These are phyloP conservation scores for Mystacornis crossleyi DNA, from an alignment of 2,113 vertebrate genomes.

Conservation along the genomic window DNA sequence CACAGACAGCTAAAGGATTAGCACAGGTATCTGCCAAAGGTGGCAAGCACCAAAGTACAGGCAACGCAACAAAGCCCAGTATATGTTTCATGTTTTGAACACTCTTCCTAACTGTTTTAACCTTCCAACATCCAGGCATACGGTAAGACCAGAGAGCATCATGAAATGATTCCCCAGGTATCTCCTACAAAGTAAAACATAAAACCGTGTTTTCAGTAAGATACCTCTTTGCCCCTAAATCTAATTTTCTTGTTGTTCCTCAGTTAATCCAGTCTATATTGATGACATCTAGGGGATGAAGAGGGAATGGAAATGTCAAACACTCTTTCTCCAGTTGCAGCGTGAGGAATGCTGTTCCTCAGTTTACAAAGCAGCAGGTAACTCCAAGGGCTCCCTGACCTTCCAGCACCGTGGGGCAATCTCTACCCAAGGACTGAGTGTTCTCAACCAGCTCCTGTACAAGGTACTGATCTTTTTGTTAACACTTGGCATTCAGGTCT, in stretches of 20 bases:
- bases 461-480: neutral
- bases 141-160: neutral
- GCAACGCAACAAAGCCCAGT: neutral
- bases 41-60: neutral
- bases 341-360: neutral
- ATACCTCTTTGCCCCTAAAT: neutral
- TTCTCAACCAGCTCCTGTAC: neutral
- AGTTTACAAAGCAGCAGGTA: neutral
- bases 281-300: neutral
- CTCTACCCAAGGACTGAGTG: neutral
- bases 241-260: neutral
- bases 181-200: neutral
- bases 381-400: neutral
- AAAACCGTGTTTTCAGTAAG: neutral
- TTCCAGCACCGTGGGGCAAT: neutral
- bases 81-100: neutral
- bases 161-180: neutral
- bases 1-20: neutral
- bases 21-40: neutral
- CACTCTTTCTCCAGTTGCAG: neutral
- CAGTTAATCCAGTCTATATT: neutral
- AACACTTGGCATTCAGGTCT: neutral
- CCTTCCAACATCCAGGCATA: neutral
- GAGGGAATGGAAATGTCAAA: neutral
- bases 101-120: neutral